Conservation (phyloP, 2,888 invertebrate species). For the Helicoverpa assulta region DNA sequence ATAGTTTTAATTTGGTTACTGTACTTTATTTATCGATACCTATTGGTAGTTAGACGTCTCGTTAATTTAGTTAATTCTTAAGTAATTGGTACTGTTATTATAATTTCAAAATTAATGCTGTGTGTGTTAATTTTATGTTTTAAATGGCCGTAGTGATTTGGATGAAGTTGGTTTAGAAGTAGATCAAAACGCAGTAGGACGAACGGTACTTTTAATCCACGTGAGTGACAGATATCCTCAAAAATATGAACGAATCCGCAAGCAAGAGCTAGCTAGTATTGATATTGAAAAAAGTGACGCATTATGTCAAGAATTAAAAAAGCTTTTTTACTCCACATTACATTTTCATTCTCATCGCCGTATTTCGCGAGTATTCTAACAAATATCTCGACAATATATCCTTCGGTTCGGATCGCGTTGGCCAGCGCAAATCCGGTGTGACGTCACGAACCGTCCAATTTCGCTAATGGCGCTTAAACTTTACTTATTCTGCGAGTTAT, state of each 20-base stretch:
- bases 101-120: no score
- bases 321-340: conserved; percentile 49
- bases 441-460: conserved; percentile 80
- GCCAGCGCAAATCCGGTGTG: conserved; percentile 75
- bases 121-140: no score
- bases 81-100: no score
- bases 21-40: conserved; percentile 2
- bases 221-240: no score
- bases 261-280: no score
- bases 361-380: conserved; percentile 59
- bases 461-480: conserved; percentile 84
- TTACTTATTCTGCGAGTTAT: conserved; percentile 78
- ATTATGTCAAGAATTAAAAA: not conserved
- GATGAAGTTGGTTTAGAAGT: no score
- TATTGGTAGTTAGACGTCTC: not conserved
- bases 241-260: no score
- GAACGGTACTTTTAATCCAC: no score
- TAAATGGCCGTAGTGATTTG: no score
- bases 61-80: no score
- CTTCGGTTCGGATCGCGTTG: conserved; percentile 52
- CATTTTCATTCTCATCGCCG: conserved; percentile 57
- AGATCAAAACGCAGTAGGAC: no score
- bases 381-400: conserved; percentile 62
- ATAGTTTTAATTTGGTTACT: conserved; percentile 5
- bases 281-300: no score